Base-by-base conservation (phyloP, 2,113 vertebrate species). In the Muntiacus reevesi region DNA sequence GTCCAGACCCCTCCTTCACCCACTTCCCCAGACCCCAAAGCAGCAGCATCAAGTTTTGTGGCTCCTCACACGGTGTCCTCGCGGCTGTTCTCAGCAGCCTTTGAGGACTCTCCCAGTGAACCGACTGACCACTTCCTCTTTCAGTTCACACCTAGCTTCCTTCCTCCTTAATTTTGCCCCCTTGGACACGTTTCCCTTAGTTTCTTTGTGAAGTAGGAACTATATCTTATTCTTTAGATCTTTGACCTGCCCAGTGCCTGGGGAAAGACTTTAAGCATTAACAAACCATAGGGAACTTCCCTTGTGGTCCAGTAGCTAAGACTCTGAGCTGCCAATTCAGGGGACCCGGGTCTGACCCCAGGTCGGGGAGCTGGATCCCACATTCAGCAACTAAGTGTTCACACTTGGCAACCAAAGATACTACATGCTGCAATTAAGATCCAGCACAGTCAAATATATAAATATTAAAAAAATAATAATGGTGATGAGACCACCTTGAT, bases 341-440 rank as follows among this genome's bases (percentile, higher is more conserved):
- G 36, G 36, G 2, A 40, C 71, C 12, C 0, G 0, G 36, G 36
- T 27, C 43, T 6, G 1, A 76, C 36, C 71, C 36, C 36, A 76
- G 71, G n/a, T 71, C 11, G 7, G 12, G 71, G 36, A 76, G 40
- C 71, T 43, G 40, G 40, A 76, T 43, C 71, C 71, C 71, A 76
- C 71, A 43, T 27, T 76, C 71, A 76, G 23, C 40, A 43, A 27
- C 21, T 40, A 40, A 74, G 36, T 13, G 36, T 25, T 40, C 40
- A 36, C 21, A 25, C 21, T 74, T 40, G 67, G 67, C 67, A 74
- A 13, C 71, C 43, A 76, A 76, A 76, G 71, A 14, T 43, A 23
- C 40, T 0, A 2, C 12, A 27, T 15, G 40, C 40, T 6, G 12
- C 71, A 15, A 4, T 27, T 43, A 76, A 43, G 23, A 76, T 6